These are phyloP conservation scores for Electrophaes corylata DNA, from an alignment of 2,888 invertebrate species.

Conservation along the genomic window DNA sequence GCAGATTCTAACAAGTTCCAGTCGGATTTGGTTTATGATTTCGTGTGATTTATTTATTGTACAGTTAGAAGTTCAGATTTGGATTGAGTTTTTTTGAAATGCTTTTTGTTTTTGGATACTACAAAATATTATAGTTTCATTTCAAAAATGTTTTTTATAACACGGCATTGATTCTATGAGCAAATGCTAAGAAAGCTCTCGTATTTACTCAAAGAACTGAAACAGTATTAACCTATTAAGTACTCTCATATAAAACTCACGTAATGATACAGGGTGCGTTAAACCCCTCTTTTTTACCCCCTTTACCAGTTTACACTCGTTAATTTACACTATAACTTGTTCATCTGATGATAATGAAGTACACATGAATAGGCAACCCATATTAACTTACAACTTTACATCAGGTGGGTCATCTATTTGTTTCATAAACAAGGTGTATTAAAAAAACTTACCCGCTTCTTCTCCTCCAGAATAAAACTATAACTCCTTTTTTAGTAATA, in stretches of 20 bases:
- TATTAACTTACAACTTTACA: no score
- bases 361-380: no score
- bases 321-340: neutral
- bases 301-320: neutral
- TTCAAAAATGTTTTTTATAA: constrained; percentile 3
- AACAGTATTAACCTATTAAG: constrained; percentile 35
- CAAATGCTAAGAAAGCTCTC: no score
- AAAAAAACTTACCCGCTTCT: no score
- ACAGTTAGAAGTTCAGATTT: constrained; percentile 25
- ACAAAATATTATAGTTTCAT: neutral
- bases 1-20: constrained; percentile 46
- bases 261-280: neutral
- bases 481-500: no score
- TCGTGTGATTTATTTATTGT: constrained; percentile 37
- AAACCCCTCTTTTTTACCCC: neutral
- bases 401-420: no score
- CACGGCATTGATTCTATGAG: constrained; percentile 34
- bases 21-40: constrained; percentile 46
- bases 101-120: constrained; percentile 1
- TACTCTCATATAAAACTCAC: neutral
- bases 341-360: no score
- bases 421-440: no score
- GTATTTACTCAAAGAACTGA: constrained; percentile 40
- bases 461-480: no score
- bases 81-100: no score